Percentiles rank a stretch among this genome's conserved stretches.
Conservation (phyloP, 2,888 invertebrate species). For the Cheilosia pagana region DNA sequence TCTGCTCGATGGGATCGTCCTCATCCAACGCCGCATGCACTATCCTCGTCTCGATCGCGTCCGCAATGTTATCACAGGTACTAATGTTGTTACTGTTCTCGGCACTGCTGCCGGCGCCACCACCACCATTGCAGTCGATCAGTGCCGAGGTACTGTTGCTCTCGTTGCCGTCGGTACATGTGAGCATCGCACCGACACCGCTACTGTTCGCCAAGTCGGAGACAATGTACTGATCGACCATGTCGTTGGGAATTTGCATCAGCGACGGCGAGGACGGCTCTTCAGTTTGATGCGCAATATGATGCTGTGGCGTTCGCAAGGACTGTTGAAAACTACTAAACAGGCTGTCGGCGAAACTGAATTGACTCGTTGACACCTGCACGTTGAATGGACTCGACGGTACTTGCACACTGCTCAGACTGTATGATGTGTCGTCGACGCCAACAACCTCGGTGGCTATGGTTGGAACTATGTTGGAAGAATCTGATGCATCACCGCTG, state of each 20-base stretch:
- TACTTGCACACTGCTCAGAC: constrained; percentile 26
- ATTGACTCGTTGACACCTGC: constrained; percentile 43
- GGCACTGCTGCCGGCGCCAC: constrained; percentile 53
- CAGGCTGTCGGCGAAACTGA: constrained; percentile 62
- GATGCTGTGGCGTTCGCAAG: constrained; percentile 67
- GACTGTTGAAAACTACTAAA: constrained; percentile 60
- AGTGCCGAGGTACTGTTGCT: constrained; percentile 82
- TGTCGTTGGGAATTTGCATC: constrained; percentile 60
- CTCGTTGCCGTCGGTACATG: constrained; percentile 76
- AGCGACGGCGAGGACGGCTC: constrained; percentile 48
- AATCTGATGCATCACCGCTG: constrained; percentile 61
- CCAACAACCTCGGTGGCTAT: constrained; percentile 63
- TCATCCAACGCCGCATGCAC: constrained; percentile 79
- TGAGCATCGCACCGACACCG: constrained; percentile 77
- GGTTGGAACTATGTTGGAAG: constrained; percentile 68
- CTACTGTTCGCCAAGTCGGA: constrained; percentile 77
- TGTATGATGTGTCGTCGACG: constrained; percentile 53
- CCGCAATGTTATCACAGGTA: constrained; percentile 82
- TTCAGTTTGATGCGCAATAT: constrained; percentile 62
- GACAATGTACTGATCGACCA: constrained; percentile 74
- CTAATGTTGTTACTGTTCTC: constrained; percentile 79
- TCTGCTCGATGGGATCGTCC: constrained; percentile 86
- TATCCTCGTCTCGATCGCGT: constrained; percentile 74
- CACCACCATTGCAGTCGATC: constrained; percentile 78
- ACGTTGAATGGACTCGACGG: not conserved